These are phyloP conservation scores for Hyperoplus lanceolatus DNA, from an alignment of 2,797 vertebrate species.

Conservation along the genomic window DNA sequence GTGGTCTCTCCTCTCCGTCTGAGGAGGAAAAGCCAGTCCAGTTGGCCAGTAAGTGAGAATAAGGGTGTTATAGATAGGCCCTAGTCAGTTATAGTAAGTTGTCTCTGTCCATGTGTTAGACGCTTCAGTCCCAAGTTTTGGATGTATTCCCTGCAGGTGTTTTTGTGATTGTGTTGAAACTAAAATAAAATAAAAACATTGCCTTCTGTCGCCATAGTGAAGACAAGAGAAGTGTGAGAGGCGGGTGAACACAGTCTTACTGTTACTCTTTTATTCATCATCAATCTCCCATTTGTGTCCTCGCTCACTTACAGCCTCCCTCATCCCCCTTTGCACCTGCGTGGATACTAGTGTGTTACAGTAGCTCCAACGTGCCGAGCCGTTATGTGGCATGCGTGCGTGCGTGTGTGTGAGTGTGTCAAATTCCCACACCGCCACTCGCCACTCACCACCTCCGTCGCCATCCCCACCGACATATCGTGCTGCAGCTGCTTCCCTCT, in stretches of 20 bases:
- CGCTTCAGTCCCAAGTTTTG: constrained; percentile 20
- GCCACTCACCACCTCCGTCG: constrained; percentile 19
- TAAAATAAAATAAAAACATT: constrained; percentile 9
- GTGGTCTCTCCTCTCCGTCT: constrained; percentile 90
- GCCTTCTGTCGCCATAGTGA: neutral
- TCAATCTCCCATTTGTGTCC: constrained; percentile 42
- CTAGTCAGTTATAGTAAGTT: neutral
- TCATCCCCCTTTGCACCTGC: constrained; percentile 29
- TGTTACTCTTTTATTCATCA: constrained; percentile 22
- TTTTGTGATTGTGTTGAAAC: constrained; percentile 21
- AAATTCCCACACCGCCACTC: constrained; percentile 29
- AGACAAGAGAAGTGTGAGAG: constrained; percentile 17
- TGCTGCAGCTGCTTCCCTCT: constrained; percentile 47
- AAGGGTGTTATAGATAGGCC: constrained; percentile 10
- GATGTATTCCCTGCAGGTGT: constrained; percentile 4
- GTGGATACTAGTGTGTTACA: constrained; percentile 19
- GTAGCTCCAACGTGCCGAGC: neutral
- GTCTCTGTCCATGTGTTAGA: constrained; percentile 12
- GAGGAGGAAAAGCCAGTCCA: constrained; percentile 71
- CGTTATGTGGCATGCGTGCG: neutral
- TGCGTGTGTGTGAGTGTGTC: constrained; percentile 8
- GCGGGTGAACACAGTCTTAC: constrained; percentile 28
- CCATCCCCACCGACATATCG: constrained; percentile 6
- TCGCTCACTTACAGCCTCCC: constrained; percentile 39
- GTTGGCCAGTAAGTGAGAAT: constrained; percentile 66